Base-by-base conservation (phyloP, 2,888 invertebrate species). In the Temnothorax unifasciatus region DNA sequence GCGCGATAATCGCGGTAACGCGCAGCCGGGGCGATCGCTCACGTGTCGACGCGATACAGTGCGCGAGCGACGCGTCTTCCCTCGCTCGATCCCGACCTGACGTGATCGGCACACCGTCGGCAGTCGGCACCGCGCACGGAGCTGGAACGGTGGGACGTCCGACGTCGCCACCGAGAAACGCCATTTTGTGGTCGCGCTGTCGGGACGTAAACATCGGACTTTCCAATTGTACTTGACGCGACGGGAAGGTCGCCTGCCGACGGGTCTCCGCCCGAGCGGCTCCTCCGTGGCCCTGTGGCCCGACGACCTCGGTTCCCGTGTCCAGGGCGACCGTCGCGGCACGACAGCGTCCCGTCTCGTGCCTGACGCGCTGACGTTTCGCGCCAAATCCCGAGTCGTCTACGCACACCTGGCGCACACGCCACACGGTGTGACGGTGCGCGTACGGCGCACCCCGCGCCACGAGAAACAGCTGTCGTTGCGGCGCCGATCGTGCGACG, bases 121-220 rank as follows among this genome's bases (percentile, higher is more conserved):
- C 29, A 29, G 25, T 25, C 25, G 25, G 25, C 25, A 29, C 29
- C 29, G 29, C 54, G 71, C 74, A 34, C 5, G 1, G 18, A 29
- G 29, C 52, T 25, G 25, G 25, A 1, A 25, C 25, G 25, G 25
- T 50, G 15, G 81, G 44, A 79, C 64, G 76, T 85, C 63, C 5
- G 71, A n/a, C 52, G 52, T 54, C 75, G 54, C n/a, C 75, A 50
- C n/a, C 79, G 73, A 64, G 77, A 68, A 86, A 91, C 92, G 92
- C 92, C 92, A 92, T 92, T 92, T 92, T 92, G 92, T 92, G 92
- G 87, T 84, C 90, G 88, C 90, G 88, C 88, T 29, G 90, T 87
- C 81, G 52, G 82, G 88, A 92, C 91, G 91, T 92, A 92, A 92
- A 92, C 92, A 92, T 91, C 90, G 90, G 88, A 91, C 92, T 92